Base-by-base conservation (phyloP, 2,113 vertebrate species). In the Myrmecophaga tridactyla region DNA sequence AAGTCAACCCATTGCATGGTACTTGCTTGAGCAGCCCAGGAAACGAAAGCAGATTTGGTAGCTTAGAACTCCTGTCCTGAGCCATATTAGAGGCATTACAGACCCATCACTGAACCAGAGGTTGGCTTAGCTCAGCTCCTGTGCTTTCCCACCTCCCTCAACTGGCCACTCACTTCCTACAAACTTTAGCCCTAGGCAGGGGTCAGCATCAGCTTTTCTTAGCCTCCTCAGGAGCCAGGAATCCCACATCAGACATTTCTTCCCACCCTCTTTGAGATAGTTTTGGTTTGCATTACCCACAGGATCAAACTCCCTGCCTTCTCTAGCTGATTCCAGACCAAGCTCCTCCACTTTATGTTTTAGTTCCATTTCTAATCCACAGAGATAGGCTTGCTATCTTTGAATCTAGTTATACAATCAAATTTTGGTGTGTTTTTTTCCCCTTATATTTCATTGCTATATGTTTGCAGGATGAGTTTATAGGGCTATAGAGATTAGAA, bases 101-200 rank as follows among this genome's bases (percentile, higher is more conserved):
- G 56, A 43, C 20, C 14, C 0, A 0, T 53, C 36, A 15, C 17
- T 21, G 43, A 77, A 63, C 7, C 69, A 34, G 69, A 92, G 10
- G 17, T n/a, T 84, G 34, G 13, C 27, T 82, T 43, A 53, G 21
- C 36, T 63, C n/a, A 34, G 67, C 73, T 34, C 21, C n/a, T 6
- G 10, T 18, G 58, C n/a, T 27, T 20, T 46, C 41, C 41, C 25
- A 20, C 4, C 27, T 77, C 36, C 46, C 17, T 12, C 9, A 62
- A 81, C 1, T 15, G 18, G 23, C 31, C 5, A 1, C 48, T 46
- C 5, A 1, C 48, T 46, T 34, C 8, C 1, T 3, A 18, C 29
- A 58, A 48, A 20, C 48, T 46, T 56, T 13, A 39, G 36, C 13
- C 34, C 31, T 2, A 70, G 39, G 2, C 72, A 77, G 48, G 34